Base-by-base conservation (phyloP, 1,140 invertebrate genomes). In the Amphibalanus amphitrite region DNA sequence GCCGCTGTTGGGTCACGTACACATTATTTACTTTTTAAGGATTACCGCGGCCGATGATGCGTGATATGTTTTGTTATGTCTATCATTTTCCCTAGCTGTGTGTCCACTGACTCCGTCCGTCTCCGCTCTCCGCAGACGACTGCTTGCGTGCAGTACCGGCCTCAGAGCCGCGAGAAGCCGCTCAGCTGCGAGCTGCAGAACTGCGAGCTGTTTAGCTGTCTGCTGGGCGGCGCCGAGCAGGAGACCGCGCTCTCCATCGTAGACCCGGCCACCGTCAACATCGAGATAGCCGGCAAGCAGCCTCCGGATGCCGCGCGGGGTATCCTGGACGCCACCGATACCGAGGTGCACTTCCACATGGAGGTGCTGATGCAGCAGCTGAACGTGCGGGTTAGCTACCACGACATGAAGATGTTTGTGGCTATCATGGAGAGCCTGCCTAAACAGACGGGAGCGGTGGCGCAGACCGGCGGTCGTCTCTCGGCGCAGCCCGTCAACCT, bases 211-310 rank as follows among this genome's bases (percentile, higher is more conserved):
- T 97, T 95, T 80, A 96, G 93, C 0, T 97, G 94, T 80, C 89
- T 92, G 73, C 81, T 97, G 67, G 92, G 91, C 13, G 84, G 89
- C 74, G 38, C 38, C 38, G 93, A 97, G 82, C 90, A 96, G 72
- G 93, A 96, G 78, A 97, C 93, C 0, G 93, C 94, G 0, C 82
- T 97, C 8, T 94, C 93, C n/a, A 97, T 98, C 74, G 90, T 97
- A 69, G 94, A 97, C 81, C 95, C 95, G 0, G 89, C 92, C 67
- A 91, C 88, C 10, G 81, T 94, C 25, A 90, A 87, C 77, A 83
- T 90, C 33, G 88, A 90, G 73, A 76, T 90, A 0, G 83, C 73
- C 17, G 77, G 76, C 17, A 74, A 76, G 59, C 75, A 68, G 28
- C 67, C 71, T 1, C 67, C 71, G 15, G 67, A 77, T 64, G 71